These are phyloP conservation scores for Netelia virgata DNA, from an alignment of 2,888 invertebrate species.

Conservation along the genomic window DNA sequence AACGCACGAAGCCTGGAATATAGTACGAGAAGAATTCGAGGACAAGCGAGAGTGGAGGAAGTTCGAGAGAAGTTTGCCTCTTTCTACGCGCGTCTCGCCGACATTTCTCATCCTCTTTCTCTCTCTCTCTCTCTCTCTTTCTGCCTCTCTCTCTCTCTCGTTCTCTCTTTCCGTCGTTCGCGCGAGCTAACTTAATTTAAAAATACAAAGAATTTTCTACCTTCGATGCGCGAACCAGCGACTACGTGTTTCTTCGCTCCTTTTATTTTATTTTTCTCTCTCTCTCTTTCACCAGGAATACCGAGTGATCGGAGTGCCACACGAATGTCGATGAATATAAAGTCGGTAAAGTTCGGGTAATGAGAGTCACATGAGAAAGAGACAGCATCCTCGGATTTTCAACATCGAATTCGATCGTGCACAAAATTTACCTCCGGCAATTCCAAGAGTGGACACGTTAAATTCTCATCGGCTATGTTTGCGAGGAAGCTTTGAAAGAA, in stretches of 20 bases:
- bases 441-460: too few relatives aligned
- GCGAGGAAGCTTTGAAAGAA: too few relatives aligned
- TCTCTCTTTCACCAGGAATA: slow-evolving; percentile 2
- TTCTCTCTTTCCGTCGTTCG: slow-evolving; percentile 65
- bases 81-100: slow-evolving; percentile 1
- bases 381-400: too few relatives aligned
- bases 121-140: slow-evolving; percentile 41
- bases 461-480: too few relatives aligned
- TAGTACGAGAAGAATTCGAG: slow-evolving; percentile 25
- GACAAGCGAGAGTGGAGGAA: slow-evolving; percentile 45
- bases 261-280: slow-evolving; percentile 15
- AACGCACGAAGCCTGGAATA: slow-evolving; percentile 48
- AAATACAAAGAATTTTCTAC: slow-evolving; percentile 76
- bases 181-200: slow-evolving; percentile 77
- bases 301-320: slow-evolving; percentile 22
- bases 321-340: slow-evolving; percentile 25
- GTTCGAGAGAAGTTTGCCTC: slow-evolving; percentile 50
- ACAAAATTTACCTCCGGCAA: too few relatives aligned
- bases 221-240: slow-evolving; percentile 56
- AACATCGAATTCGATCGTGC: too few relatives aligned
- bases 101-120: slow-evolving; percentile 19
- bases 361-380: neutral
- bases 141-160: slow-evolving; percentile 1
- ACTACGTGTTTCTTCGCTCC: slow-evolving; percentile 54
- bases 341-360: neutral